Evolutionary conservation across 1,140 invertebrate genomes (phyloP).

Genomic region (Zaprionus kolodkinae): DNA sequence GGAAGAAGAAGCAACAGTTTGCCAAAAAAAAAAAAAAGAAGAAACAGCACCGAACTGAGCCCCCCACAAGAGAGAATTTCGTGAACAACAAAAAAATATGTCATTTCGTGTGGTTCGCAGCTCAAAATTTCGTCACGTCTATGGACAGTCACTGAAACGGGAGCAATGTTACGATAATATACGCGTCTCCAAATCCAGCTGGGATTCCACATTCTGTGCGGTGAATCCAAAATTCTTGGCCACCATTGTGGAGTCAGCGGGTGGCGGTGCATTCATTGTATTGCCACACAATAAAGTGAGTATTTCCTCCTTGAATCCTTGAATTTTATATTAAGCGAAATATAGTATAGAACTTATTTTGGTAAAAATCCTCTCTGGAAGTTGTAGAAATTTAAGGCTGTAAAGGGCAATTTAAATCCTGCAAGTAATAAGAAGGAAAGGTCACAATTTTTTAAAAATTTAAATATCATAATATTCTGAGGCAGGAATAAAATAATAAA

Average conservation of each 20-base stretch:
- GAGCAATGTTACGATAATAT: conserved; percentile 99
- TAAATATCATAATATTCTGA: too few relatives aligned
- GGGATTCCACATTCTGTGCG: conserved; percentile 99
- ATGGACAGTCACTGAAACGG: conserved; percentile 97
- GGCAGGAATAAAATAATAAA: too few relatives aligned
- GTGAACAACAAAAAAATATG: conserved; percentile 87
- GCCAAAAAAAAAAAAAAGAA: conserved; percentile 17
- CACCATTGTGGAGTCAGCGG: conserved; percentile 99
- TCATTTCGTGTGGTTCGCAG: conserved; percentile 97
- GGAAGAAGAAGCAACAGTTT: background rate
- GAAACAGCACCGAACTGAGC: conserved; percentile 15
- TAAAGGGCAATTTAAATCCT: too few relatives aligned
- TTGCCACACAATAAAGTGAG: conserved; percentile 97
- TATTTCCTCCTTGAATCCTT: conserved; percentile 11
- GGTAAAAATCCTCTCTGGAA: too few relatives aligned
- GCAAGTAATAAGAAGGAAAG: too few relatives aligned
- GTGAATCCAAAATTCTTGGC: conserved; percentile 99
- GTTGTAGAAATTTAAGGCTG: too few relatives aligned
- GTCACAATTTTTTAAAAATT: too few relatives aligned
- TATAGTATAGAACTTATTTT: too few relatives aligned
- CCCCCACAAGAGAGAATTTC: conserved; percentile 9
- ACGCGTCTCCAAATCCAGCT: conserved; percentile 98
- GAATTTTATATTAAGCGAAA: too few relatives aligned
- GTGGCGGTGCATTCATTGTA: conserved; percentile 99
- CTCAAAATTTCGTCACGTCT: conserved; percentile 99